Evolutionary conservation across 2,888 invertebrate genomes (phyloP), one percentile per base, ranked within the genome.

Genomic region (Lissonota sp.): DNA sequence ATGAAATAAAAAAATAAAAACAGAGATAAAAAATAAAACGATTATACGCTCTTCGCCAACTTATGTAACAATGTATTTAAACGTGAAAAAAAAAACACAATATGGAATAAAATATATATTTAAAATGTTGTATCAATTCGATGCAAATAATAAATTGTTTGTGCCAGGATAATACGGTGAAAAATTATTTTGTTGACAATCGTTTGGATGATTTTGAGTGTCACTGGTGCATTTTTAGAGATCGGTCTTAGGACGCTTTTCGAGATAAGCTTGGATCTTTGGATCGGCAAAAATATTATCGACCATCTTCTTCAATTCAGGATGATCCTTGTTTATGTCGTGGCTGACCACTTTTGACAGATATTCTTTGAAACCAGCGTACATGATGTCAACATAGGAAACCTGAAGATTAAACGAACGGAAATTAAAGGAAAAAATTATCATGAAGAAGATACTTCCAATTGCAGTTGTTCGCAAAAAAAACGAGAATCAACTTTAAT

Each of bases 311-410:
- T 92, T 91, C 86, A 94, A 84, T 67, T 89, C 88, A 0, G 94
- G 93, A 82, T 92, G 93, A 84, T 92, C 90, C 58, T 88, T 80
- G 79, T 93, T 92, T 0, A 93, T 73, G 49, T 93, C 91, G 1
- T 84, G 70, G 0, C 75, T 87, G 16, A 90, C 4, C 0, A 88
- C 72, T 10, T 72, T 66, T 42, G 91, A 91, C 49, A 93, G 12
- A 79, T 92, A 91, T 4, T 93, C 92, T 44, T 84, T 87, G 60
- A 92, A 82, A 0, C 93, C 93, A 0, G 92, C 86, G 75, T 93
- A 92, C 10, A 91, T 49, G 64, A 94, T 88, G 79, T 94, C 94
- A 0, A 89, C 93, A 93, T 93, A 94, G 0, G 93, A 93, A n/a
- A 93, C 79, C 93, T 93, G 88, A 14, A 88, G 90, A 75, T 26